phyloP scores from a whole-genome alignment of 2,888 invertebrate genomes.

The Melipona beecheii region DNA sequence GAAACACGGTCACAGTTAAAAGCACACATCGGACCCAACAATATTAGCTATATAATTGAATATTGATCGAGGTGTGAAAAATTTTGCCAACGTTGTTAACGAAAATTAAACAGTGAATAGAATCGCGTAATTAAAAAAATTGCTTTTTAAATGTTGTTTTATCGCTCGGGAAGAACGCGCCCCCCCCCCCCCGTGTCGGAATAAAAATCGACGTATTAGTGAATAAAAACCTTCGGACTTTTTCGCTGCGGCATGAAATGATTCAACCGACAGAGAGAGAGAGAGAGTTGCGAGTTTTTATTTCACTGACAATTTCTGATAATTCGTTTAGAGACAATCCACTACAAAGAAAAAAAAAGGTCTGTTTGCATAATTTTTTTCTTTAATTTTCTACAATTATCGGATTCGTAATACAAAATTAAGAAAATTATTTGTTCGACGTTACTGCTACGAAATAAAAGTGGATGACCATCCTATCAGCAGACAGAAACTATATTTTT shows the following conservation, averaged over 20 bases:
- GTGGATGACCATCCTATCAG: no score
- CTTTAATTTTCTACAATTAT: no score
- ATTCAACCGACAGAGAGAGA: no score
- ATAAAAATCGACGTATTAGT: not conserved
- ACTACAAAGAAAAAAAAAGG: no score
- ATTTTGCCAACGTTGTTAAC: not conserved
- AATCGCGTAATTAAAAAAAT: not conserved
- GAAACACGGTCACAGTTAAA: constrained; percentile 4
- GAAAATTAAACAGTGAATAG: not conserved
- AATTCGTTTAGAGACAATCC: no score
- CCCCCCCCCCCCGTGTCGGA: not conserved
- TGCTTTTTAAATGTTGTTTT: not conserved
- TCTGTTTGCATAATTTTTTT: no score
- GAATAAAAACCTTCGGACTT: not conserved
- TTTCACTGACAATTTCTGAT: no score
- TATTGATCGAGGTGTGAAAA: not conserved
- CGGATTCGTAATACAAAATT: no score
- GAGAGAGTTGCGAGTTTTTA: no score
- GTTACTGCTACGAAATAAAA: no score
- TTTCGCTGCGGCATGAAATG: not conserved
- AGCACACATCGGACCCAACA: constrained; percentile 11
- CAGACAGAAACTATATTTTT: no score
- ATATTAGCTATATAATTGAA: constrained; percentile 17
- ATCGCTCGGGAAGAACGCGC: not conserved
- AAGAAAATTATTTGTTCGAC: no score